Evolutionary conservation across 2,888 invertebrate genomes (phyloP).

Genomic region (Hedya salicella): DNA sequence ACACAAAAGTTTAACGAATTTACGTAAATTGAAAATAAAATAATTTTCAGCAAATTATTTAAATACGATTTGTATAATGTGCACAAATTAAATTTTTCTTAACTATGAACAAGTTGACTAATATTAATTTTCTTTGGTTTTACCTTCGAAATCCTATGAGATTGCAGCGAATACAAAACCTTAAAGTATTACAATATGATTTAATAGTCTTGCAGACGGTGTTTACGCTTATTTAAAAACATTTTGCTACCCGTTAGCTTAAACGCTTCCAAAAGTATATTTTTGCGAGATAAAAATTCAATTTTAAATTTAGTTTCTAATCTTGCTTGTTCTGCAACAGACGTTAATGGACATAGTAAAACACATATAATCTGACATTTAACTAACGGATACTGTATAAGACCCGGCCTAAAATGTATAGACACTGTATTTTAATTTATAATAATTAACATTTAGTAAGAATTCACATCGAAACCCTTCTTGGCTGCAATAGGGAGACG

Average conservation of each 20-base stretch:
- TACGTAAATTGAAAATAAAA: too few relatives aligned
- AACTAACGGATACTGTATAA: conserved; percentile 34
- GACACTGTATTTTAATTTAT: conserved; percentile 51
- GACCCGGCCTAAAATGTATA: conserved; percentile 35
- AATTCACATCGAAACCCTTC: conserved; percentile 91
- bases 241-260: background rate
- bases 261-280: conserved; percentile 19
- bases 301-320: background rate
- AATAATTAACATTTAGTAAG: conserved; percentile 62
- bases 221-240: conserved; percentile 2
- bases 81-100: background rate
- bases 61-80: too few relatives aligned
- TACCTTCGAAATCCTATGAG: conserved; percentile 18
- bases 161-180: conserved; percentile 28
- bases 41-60: too few relatives aligned
- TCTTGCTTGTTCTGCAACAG: background rate
- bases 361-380: conserved; percentile 17
- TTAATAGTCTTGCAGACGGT: conserved; percentile 12
- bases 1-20: too few relatives aligned
- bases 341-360: conserved; percentile 17
- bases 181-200: conserved; percentile 25
- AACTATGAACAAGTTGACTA: conserved; percentile 17
- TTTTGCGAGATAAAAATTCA: conserved; percentile 7
- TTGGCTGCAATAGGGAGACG: conserved; percentile 96
- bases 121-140: conserved; percentile 2